Evolutionary conservation across 2,888 invertebrate genomes (phyloP).

Genomic region (Ornithoptera priamus): DNA sequence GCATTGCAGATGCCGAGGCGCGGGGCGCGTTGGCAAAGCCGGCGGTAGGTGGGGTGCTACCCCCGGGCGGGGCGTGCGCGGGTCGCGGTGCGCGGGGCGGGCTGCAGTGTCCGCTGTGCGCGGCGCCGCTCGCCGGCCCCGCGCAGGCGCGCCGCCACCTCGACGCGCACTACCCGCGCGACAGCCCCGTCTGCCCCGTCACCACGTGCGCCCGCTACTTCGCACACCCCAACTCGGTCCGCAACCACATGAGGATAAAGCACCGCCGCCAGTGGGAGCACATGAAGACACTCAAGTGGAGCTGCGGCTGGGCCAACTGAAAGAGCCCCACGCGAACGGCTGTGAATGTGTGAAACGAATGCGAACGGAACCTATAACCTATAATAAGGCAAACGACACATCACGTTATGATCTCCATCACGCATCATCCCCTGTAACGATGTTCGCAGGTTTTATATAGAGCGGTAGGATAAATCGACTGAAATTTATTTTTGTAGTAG

Average conservation of each 20-base stretch:
- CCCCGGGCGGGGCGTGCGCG: conserved; percentile 31
- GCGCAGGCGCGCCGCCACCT: conserved; percentile 87
- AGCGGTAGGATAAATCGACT: conserved; percentile 75
- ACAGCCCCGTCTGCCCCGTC: conserved; percentile 90
- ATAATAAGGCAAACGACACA: background rate
- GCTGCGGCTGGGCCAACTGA: conserved; percentile 78
- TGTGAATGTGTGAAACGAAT: conserved; percentile 34
- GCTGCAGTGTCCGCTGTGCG: conserved; percentile 52
- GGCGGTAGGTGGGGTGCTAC: conserved; percentile 35
- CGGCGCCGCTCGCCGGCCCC: conserved; percentile 84
- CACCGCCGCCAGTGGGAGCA: conserved; percentile 90
- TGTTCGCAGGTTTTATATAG: conserved; percentile 54
- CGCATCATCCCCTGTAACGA: conserved; percentile 68
- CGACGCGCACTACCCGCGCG: conserved; percentile 91
- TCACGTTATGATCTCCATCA: conserved; percentile 61
- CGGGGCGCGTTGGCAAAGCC: conserved; percentile 54
- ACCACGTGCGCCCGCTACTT: conserved; percentile 86
- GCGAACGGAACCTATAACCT: no score
- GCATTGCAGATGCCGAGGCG: conserved; percentile 79
- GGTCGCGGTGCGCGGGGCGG: conserved; percentile 34
- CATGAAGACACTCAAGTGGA: conserved; percentile 90
- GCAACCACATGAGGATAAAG: conserved; percentile 92
- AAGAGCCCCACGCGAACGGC: conserved; percentile 35
- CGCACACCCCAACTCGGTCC: conserved; percentile 91
- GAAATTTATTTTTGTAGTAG: conserved; percentile 80